Evolutionary conservation across 2,113 vertebrate genomes (phyloP).

Genomic region (Bolborhynchus lineola): DNA sequence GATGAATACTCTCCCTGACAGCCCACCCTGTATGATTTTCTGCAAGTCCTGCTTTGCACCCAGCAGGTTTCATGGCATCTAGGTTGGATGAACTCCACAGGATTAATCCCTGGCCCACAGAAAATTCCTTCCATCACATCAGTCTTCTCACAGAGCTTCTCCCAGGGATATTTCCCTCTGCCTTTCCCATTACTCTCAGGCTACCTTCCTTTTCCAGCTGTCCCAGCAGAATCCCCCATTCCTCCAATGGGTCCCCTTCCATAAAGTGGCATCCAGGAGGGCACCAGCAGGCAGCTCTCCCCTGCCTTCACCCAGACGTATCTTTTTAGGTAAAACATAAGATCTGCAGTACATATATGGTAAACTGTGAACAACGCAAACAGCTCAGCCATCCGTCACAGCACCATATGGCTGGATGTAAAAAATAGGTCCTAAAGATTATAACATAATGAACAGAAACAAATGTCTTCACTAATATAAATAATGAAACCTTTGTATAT

Average conservation of each 20-base stretch:
- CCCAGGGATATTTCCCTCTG: not conserved
- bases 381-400: not conserved
- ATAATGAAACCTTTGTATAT: not conserved
- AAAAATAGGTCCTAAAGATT: conserved; percentile 25
- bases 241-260: rapidly evolving
- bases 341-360: not conserved
- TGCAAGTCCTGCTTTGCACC: not conserved
- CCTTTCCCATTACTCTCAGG: rapidly evolving
- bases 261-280: not conserved
- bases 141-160: not conserved
- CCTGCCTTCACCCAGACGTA: not conserved
- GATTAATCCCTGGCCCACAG: not conserved
- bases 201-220: not conserved
- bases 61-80: not conserved
- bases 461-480: not conserved
- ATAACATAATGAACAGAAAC: not conserved
- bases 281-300: not conserved
- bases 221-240: not conserved
- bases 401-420: conserved; percentile 9
- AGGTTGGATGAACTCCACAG: not conserved
- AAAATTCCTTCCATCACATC: not conserved
- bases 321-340: not conserved
- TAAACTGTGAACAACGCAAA: conserved; percentile 7
- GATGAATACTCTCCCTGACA: not conserved
- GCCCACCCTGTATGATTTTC: no score